These are phyloP conservation scores for Catocala nupta DNA, from an alignment of 2,888 invertebrate genomes.

Conservation along the genomic window DNA sequence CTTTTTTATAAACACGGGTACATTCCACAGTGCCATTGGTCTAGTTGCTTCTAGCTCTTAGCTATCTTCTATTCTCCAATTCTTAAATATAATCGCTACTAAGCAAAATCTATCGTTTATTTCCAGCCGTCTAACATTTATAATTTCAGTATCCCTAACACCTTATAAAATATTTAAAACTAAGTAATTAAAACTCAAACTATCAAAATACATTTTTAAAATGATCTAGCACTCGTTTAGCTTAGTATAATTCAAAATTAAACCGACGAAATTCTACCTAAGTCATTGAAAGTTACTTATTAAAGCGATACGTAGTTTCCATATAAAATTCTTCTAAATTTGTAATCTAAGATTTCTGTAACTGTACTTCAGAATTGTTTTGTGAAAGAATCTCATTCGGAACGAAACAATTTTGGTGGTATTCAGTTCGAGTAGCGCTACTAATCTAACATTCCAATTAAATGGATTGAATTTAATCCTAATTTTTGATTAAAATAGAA, in stretches of 20 bases:
- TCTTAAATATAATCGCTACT: slow-evolving; percentile 59
- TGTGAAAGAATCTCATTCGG: slow-evolving; percentile 49
- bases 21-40: slow-evolving; percentile 85
- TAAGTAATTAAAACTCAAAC: slow-evolving; percentile 44
- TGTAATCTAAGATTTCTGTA: slow-evolving; percentile 77
- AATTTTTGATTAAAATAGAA: slow-evolving; percentile 80
- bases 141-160: slow-evolving; percentile 38
- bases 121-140: slow-evolving; percentile 42
- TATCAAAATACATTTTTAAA: slow-evolving; percentile 62
- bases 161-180: slow-evolving; percentile 35
- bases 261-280: slow-evolving; percentile 73
- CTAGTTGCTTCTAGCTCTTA: slow-evolving; percentile 80
- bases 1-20: slow-evolving; percentile 84
- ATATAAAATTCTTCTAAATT: slow-evolving; percentile 83
- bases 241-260: slow-evolving; percentile 81
- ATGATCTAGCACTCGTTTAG: slow-evolving; percentile 76
- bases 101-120: slow-evolving; percentile 53
- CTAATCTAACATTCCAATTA: slow-evolving; percentile 80
- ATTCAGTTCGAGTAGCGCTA: slow-evolving; percentile 72
- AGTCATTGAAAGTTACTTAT: slow-evolving; percentile 73
- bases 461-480: slow-evolving; percentile 75
- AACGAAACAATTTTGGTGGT: slow-evolving; percentile 52
- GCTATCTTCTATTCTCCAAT: slow-evolving; percentile 73
- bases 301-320: slow-evolving; percentile 81
- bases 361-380: slow-evolving; percentile 53